Base-by-base conservation (phyloP, 1,140 invertebrate genomes). In the Mylabris phalerata region DNA sequence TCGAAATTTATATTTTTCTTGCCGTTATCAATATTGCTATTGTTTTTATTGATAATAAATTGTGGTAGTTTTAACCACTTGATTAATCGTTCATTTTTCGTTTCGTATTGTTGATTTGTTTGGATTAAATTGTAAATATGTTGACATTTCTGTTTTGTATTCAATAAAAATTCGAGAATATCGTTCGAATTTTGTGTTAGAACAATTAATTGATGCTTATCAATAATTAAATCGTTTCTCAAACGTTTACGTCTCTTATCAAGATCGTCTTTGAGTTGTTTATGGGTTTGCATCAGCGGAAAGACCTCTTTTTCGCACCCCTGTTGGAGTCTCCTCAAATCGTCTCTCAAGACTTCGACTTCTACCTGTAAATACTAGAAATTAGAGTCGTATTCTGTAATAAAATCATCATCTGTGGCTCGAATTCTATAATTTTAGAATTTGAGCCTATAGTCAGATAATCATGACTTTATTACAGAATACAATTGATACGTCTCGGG, bases 31-130 rank as follows among this genome's bases (percentile, higher is more conserved):
- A 7, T 19, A 19, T 10, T 24, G 7, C 55, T 45, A n/a, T 48
- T 40, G 19, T 26, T 46, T 3, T 48, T 32, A 4, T 32, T 50
- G 32, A 62, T 48, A n/a, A 50, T 13, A 2, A 2, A 3, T 0
- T 11, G 27, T 2, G 25, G n/a, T 2, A 57, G 44, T 1, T 58
- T 45, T n/a, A 66, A 45, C 60, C 59, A 69, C 48, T 64, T 63
- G 3, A 47, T 39, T 26, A 67, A 9, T 54, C 59, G 58, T 47
- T 71, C 71, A 32, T 64, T 55, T 44, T 64, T 55, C 5, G 71
- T 72, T 62, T 72, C 70, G 43, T 65, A 67, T 54, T 68, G 70
- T 49, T 60, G 48, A 46, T 70, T 72, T 19, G 64, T 62, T 44
- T 50, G 46, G 39, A 61, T 54, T 11, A 72, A 50, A 42, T 56